Evolutionary conservation across 2,888 invertebrate genomes (phyloP).

Genomic region (Unio pictorum): DNA sequence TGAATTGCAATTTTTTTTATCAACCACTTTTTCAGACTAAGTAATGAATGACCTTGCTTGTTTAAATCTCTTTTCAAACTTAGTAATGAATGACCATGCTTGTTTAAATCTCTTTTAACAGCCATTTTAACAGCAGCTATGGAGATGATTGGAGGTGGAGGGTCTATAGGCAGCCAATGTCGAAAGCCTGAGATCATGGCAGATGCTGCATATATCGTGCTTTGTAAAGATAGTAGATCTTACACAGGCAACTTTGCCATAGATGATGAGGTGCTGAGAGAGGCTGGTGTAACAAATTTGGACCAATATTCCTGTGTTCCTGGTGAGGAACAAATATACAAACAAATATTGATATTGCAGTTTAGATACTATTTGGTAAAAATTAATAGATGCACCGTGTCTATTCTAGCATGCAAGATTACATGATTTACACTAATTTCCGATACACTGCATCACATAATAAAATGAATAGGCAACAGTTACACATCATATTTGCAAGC

Average conservation of each 20-base stretch:
- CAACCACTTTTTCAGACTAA: background rate
- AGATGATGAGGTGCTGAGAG: conserved; percentile 88
- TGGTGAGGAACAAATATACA: conserved; percentile 72
- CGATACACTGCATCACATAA: no score
- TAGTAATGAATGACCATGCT: background rate
- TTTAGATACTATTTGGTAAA: no score
- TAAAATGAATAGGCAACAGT: no score
- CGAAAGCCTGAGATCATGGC: conserved; percentile 89
- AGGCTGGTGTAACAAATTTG: conserved; percentile 87
- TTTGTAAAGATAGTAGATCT: conserved; percentile 83
- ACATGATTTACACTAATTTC: no score
- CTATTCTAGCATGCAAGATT: no score
- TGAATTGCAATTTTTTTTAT: no score
- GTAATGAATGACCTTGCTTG: background rate
- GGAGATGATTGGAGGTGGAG: conserved; percentile 76
- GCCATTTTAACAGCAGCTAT: conserved; percentile 93
- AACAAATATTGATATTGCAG: no score
- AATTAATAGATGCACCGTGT: no score
- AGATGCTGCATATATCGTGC: conserved; percentile 89
- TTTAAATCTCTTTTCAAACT: background rate
- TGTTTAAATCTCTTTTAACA: conserved; percentile 65
- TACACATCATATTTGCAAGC: no score
- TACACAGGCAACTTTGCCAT: conserved; percentile 92
- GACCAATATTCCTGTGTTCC: conserved; percentile 77
- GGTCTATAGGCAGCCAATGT: conserved; percentile 77